phyloP scores from a whole-genome alignment of 2,888 invertebrate species.

The Tineola bisselliella region DNA sequence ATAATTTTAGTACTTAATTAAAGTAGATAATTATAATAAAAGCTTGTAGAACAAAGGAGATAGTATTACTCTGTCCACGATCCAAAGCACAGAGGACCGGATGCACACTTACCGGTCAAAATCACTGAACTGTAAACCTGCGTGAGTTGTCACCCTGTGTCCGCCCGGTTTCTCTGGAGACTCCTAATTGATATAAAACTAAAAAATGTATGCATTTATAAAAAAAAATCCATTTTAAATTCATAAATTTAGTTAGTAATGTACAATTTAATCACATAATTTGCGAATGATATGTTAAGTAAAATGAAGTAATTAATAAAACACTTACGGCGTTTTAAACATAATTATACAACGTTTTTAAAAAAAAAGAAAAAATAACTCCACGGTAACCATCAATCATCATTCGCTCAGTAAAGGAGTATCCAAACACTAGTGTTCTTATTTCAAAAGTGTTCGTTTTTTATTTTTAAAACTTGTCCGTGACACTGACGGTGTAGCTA shows the following conservation, averaged over 20 bases:
- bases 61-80: neutral
- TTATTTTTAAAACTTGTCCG: conserved; percentile 59
- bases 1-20: no score
- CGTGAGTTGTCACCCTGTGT: neutral
- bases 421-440: conserved; percentile 44
- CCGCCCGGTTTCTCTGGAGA: neutral
- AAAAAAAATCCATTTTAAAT: no score
- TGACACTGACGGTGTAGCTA: conserved; percentile 60
- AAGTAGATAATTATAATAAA: neutral
- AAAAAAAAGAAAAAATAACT: neutral
- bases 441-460: conserved; percentile 48
- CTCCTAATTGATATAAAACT: no score
- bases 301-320: no score
- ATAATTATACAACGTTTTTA: neutral
- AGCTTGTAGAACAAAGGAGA: neutral
- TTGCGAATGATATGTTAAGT: no score
- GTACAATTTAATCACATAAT: neutral
- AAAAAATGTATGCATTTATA: no score
- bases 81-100: neutral
- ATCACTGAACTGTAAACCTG: conserved; percentile 1
- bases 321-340: neutral
- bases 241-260: neutral
- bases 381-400: conserved; percentile 44
- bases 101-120: neutral
- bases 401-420: conserved; percentile 26